phyloP scores from a whole-genome alignment of 1,140 invertebrate species.

The Rhyzopertha dominica region DNA sequence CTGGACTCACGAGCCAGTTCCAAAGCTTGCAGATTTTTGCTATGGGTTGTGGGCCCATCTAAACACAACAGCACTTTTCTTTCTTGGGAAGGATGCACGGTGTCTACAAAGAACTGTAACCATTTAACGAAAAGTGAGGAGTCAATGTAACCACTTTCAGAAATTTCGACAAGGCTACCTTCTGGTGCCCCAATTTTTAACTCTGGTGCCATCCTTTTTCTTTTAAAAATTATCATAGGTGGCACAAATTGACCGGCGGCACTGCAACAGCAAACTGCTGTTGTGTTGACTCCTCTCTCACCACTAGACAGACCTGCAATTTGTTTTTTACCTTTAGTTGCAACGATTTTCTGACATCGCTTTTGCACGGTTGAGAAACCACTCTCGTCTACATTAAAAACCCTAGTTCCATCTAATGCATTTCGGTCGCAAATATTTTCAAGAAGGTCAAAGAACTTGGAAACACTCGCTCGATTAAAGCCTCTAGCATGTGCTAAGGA shows the following conservation, averaged over 20 bases:
- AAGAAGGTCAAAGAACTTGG: slow-evolving; percentile 36
- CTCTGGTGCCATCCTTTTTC: slow-evolving; percentile 1
- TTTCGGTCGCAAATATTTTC: slow-evolving; percentile 29
- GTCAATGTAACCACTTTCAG: slow-evolving; percentile 31
- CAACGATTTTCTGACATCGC: slow-evolving; percentile 9
- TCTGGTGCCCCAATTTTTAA: slow-evolving; percentile 3
- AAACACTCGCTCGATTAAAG: slow-evolving; percentile 46
- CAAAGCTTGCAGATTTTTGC: slow-evolving; percentile 28
- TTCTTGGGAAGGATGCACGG: slow-evolving; percentile 18
- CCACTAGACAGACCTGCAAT: slow-evolving; percentile 42
- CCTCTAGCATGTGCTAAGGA: slow-evolving; percentile 45
- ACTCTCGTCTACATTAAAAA: slow-evolving; percentile 50
- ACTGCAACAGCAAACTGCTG: slow-evolving; percentile 34
- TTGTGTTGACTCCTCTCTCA: slow-evolving; percentile 44
- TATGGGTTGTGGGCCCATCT: slow-evolving; percentile 34
- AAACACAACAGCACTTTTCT: slow-evolving; percentile 31
- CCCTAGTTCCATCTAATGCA: slow-evolving; percentile 26
- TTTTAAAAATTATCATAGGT: slow-evolving; percentile 28
- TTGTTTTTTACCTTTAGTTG: slow-evolving; percentile 39
- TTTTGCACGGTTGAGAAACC: slow-evolving; percentile 37
- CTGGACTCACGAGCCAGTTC: slow-evolving; percentile 22
- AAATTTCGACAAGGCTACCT: slow-evolving; percentile 9
- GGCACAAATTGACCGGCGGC: slow-evolving; percentile 28
- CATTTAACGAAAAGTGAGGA: slow-evolving; percentile 21
- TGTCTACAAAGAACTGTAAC: slow-evolving; percentile 26